Base-by-base conservation (phyloP, 2,113 vertebrate species). In the Pica pica region DNA sequence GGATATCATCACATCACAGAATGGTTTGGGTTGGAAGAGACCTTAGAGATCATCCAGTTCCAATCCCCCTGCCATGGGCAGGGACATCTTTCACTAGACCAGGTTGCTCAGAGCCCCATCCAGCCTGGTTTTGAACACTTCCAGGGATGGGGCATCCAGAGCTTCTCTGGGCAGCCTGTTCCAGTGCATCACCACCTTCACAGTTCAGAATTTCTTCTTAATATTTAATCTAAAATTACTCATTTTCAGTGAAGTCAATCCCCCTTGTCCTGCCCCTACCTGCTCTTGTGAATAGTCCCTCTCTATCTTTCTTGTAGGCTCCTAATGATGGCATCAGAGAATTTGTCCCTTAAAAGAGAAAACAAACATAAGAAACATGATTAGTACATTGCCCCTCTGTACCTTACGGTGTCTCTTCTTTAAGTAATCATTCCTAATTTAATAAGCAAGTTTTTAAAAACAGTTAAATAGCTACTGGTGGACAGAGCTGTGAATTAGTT, bases 61-160 rank as follows among this genome's bases (percentile, higher is more conserved):
- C 33, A 50, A 4, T 3, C 3, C 11, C 5, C 2, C 33, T 28
- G 21, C 18, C 19, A 2, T 16, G 8, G 18, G 15, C 19, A 57
- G 50, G 35, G 31, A 16, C 10, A 13, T 12, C 22, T 65, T 81
- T 23, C 13, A 9, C 20, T 50, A 20, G 5, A 26, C 5, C 9
- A 39, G 11, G 44, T 46, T 68, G 16, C 5, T 75, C n/a, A 53
- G 9, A 24, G 28, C 26, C 17, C n/a, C 30, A 16, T 61, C 53
- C 53, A 76, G 17, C 20, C 61, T 60, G 20, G 8, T 8, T 53
- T 69, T 41, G 23, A 46, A 19, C 53, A 22, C 11, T 68, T 53
- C 7, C 69, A 55, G 21, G 31, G 6, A 16, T 23, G 20, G 30
- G 17, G 10, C 17, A 69, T 15, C n/a, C 63, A 41, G 26, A 61